These are phyloP conservation scores for Tiaroga cobitis DNA, from an alignment of 2,797 vertebrate genomes.

Conservation along the genomic window DNA sequence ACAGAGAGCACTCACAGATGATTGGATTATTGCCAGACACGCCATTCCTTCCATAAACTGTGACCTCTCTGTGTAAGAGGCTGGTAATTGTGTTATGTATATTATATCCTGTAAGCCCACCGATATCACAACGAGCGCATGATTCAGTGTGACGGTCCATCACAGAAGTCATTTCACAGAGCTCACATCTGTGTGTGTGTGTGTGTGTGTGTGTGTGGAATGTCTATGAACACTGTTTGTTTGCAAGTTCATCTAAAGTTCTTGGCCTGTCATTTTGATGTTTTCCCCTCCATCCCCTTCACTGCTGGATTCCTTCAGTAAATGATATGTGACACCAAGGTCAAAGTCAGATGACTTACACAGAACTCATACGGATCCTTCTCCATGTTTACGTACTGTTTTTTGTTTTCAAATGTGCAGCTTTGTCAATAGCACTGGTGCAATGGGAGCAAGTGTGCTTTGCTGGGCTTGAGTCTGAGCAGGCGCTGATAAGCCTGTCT, in stretches of 20 bases:
- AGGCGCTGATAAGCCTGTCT: conserved; percentile 36
- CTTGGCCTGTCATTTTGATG: not conserved
- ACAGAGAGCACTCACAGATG: conserved; percentile 61
- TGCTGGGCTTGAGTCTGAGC: conserved; percentile 33
- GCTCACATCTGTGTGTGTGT: not conserved
- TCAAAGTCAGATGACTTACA: conserved; percentile 2
- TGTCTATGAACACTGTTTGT: not conserved
- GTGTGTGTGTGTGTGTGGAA: not conserved
- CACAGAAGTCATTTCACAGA: conserved; percentile 13
- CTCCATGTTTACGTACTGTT: not conserved
- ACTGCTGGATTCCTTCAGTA: not conserved
- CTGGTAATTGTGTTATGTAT: conserved; percentile 63
- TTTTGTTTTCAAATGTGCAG: not conserved
- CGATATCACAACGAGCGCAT: conserved; percentile 10
- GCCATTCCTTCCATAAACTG: conserved; percentile 66
- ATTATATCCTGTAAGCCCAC: conserved; percentile 32
- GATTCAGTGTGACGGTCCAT: not conserved
- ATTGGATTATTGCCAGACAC: conserved; percentile 67
- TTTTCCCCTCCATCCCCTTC: not conserved
- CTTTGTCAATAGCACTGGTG: conserved; percentile 2
- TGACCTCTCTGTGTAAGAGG: conserved; percentile 65
- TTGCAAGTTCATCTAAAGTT: not conserved
- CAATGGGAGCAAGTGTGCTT: conserved; percentile 16
- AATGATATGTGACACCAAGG: conserved; percentile 9
- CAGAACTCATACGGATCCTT: not conserved